phyloP scores from a whole-genome alignment of 2,888 invertebrate species.

The Quadroppia sp. region DNA sequence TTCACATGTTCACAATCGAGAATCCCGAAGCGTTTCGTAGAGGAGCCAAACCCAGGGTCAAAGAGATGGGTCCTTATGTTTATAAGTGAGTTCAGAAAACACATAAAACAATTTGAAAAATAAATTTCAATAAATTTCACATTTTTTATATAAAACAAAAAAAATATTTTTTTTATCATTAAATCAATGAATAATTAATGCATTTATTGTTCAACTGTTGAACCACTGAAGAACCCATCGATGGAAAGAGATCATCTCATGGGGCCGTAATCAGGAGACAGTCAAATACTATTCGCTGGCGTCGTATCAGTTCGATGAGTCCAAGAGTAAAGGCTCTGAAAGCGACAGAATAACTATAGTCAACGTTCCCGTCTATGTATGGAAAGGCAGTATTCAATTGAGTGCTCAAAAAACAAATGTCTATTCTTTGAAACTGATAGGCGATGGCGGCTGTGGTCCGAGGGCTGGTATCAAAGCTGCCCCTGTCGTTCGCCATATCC shows the following conservation, averaged over 20 bases:
- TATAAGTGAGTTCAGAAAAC: constrained; percentile 19
- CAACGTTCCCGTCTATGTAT: constrained; percentile 46
- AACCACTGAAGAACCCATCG: constrained; percentile 41
- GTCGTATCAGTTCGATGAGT: constrained; percentile 40
- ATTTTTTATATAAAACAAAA: constrained; percentile 6
- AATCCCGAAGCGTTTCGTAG: not conserved
- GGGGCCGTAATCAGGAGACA: constrained; percentile 32
- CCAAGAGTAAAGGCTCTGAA: not conserved
- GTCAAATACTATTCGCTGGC: constrained; percentile 43
- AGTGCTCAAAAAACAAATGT: not conserved
- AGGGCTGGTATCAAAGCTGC: no score
- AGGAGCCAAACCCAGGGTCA: not conserved
- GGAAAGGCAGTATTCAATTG: not conserved
- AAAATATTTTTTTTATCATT: not conserved
- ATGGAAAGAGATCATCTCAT: constrained; percentile 45
- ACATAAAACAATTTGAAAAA: no score
- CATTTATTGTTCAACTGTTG: not conserved
- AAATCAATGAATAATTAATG: not conserved
- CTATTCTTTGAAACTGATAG: constrained; percentile 13
- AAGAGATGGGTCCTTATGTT: constrained; percentile 11
- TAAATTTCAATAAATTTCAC: no score
- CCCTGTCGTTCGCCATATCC: not conserved
- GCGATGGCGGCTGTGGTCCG: not conserved
- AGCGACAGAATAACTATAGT: constrained; percentile 40
- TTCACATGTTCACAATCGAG: not conserved